Conservation (phyloP, 23 tunicate genomes). For the Styela plicata region DNA sequence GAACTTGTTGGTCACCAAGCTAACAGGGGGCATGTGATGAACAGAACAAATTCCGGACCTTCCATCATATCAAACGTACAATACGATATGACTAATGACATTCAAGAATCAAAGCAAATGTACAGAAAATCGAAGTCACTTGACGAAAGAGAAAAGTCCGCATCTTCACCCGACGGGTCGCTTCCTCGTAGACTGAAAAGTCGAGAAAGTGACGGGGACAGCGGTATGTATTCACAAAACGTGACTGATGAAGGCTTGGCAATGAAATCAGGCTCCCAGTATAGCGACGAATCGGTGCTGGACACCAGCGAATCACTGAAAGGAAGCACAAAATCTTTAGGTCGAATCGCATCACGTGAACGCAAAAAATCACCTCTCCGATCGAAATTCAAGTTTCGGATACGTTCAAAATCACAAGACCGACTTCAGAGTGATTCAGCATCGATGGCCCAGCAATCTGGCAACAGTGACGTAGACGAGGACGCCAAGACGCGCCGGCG, state of each 20-base stretch:
- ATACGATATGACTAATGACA: neutral
- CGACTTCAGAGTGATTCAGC: conserved; percentile 36
- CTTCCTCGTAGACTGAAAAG: neutral
- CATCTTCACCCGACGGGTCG: neutral
- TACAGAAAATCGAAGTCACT: neutral
- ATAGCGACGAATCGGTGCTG: neutral
- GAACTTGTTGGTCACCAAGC: neutral
- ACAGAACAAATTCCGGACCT: neutral
- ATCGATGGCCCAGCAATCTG: conserved; percentile 31
- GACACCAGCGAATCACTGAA: neutral
- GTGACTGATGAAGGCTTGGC: neutral
- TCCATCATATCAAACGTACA: neutral
- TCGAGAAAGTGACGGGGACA: neutral
- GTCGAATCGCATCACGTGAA: conserved; percentile 17
- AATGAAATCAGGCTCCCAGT: neutral
- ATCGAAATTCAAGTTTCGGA: conserved; percentile 7
- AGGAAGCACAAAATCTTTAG: conserved; percentile 26
- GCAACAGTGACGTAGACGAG: conserved; percentile 36
- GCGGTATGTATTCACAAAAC: neutral
- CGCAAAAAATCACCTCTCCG: conserved; percentile 16
- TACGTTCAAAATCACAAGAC: conserved; percentile 83
- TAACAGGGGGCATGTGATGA: neutral
- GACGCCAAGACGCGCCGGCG: conserved; percentile 28
- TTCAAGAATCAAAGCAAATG: neutral
- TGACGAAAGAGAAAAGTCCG: neutral